Conservation (phyloP, 2,113 vertebrate species). For the Piprites chloris region DNA sequence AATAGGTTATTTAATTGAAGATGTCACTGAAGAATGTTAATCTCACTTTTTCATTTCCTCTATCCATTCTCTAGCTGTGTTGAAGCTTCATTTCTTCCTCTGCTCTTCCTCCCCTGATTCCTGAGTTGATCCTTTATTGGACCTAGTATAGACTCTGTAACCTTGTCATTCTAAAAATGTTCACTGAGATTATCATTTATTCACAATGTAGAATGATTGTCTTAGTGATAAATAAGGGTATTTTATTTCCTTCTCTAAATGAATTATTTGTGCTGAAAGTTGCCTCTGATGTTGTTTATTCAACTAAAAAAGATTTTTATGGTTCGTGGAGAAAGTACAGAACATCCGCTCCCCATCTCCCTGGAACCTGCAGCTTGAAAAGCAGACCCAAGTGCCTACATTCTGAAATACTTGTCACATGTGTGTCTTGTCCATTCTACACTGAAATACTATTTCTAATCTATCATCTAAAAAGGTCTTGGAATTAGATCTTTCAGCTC, state of each 20-base stretch:
- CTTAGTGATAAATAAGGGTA: conserved; percentile 22
- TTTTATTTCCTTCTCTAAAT: not conserved
- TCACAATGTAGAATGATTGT: not conserved
- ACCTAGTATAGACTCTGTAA: not conserved
- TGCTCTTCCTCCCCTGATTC: not conserved
- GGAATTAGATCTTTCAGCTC: not conserved
- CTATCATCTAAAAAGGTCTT: not conserved
- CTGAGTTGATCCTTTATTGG: not conserved
- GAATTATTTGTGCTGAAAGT: not conserved
- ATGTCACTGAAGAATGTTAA: conserved; percentile 11
- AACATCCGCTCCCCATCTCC: fast-evolving
- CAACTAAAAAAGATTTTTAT: not conserved
- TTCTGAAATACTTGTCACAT: not conserved
- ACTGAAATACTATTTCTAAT: not conserved
- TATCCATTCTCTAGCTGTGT: not conserved
- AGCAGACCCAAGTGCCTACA: not conserved
- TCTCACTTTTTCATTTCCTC: not conserved
- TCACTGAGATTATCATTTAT: not conserved
- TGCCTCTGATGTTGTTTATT: not conserved
- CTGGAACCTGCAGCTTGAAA: not conserved
- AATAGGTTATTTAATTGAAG: not conserved
- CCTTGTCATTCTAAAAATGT: conserved; percentile 12
- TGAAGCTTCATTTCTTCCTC: conserved; percentile 9
- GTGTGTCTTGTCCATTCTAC: not conserved
- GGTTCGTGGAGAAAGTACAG: not conserved